phyloP scores from a whole-genome alignment of 2,113 vertebrate genomes.

The Epinephelus lanceolatus region DNA sequence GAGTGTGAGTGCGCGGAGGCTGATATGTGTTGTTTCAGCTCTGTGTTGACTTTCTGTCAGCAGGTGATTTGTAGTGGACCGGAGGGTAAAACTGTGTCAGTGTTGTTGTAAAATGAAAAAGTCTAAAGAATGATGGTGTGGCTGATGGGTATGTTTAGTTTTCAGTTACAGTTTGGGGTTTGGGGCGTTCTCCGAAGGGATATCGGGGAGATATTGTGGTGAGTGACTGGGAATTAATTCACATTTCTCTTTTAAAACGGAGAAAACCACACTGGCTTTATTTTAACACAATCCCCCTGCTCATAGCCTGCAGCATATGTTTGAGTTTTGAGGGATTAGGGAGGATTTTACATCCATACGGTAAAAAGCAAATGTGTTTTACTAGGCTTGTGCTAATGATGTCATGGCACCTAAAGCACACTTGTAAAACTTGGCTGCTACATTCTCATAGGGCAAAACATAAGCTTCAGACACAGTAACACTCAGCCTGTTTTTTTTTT shows the following conservation, averaged over 20 bases:
- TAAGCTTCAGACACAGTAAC: conserved; percentile 4
- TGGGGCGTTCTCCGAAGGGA: background rate
- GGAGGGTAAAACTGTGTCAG: conserved; percentile 29
- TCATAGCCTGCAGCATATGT: background rate
- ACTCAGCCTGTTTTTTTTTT: conserved; percentile 8
- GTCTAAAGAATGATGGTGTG: background rate
- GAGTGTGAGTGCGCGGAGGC: conserved; percentile 19
- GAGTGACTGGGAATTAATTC: conserved; percentile 9
- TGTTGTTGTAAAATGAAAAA: conserved; percentile 10
- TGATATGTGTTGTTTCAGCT: conserved; percentile 40
- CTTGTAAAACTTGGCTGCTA: conserved; percentile 42
- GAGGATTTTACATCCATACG: background rate
- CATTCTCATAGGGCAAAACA: conserved; percentile 24
- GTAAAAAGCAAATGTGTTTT: conserved; percentile 23
- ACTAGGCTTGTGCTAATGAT: conserved; percentile 34
- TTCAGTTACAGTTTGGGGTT: background rate
- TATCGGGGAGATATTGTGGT: background rate
- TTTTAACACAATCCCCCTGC: conserved; percentile 6
- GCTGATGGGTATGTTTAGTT: conserved; percentile 27
- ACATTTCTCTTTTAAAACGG: background rate
- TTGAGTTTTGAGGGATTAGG: background rate
- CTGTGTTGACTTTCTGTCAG: conserved; percentile 21
- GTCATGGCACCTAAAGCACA: conserved; percentile 19
- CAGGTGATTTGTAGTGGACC: conserved; percentile 27
- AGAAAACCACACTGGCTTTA: conserved; percentile 6